Evolutionary conservation across 2,888 invertebrate genomes (phyloP).

Genomic region (Lasioglossum zephyrum): DNA sequence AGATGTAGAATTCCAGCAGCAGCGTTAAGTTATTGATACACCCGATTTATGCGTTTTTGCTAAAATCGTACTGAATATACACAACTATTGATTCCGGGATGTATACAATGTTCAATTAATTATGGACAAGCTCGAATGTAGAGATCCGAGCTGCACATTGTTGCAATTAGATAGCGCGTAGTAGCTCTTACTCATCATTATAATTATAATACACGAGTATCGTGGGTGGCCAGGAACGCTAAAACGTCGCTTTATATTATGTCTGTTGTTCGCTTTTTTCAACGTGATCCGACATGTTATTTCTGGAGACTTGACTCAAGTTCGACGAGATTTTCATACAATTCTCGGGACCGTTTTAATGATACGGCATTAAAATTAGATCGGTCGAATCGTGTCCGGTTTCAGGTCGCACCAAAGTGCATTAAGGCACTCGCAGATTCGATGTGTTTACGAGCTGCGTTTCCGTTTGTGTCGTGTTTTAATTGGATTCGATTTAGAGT

Average conservation of each 20-base stretch:
- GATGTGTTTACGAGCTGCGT: constrained; percentile 6
- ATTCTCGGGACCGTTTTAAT: constrained; percentile 32
- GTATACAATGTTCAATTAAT: not conserved
- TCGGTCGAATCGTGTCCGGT: constrained; percentile 37
- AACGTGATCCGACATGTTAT: constrained; percentile 45
- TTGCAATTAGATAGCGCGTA: not conserved
- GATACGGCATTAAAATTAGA: constrained; percentile 56
- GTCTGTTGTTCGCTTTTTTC: constrained; percentile 9
- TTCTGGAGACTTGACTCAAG: constrained; percentile 59
- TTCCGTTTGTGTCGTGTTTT: constrained; percentile 1
- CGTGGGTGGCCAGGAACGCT: constrained; percentile 17
- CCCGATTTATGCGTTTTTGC: not conserved
- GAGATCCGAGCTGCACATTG: not conserved
- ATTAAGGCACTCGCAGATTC: constrained; percentile 5
- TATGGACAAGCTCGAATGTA: not conserved
- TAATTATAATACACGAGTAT: not conserved
- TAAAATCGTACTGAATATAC: not conserved
- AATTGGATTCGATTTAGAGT: constrained; percentile 19
- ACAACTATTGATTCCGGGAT: not conserved
- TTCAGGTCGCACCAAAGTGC: constrained; percentile 31
- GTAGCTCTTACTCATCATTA: constrained; percentile 1
- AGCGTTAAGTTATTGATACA: not conserved
- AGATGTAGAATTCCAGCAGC: not conserved
- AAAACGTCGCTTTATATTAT: constrained; percentile 14
- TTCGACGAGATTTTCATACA: constrained; percentile 34